A percentile compares a stretch with the other conserved stretches of the same genome.
Conservation (phyloP, 2,888 invertebrate species). For the Cephus pygmeus region DNA sequence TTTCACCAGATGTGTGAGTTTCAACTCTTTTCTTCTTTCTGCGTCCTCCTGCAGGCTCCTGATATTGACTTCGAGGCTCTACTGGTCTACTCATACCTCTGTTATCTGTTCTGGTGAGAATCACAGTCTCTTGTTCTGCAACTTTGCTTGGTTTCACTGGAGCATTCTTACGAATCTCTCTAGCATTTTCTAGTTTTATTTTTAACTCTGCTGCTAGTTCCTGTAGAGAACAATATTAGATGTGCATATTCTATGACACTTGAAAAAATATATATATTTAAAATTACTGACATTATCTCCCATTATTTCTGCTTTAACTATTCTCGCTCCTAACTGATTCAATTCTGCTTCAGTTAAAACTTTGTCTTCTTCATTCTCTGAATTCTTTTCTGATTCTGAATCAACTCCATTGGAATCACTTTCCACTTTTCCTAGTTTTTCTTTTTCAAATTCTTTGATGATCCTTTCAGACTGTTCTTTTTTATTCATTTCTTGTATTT, state of each 20-base stretch:
- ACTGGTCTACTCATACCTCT: constrained; percentile 77
- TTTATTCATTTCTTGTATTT: constrained; percentile 6
- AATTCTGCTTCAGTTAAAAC: constrained; percentile 83
- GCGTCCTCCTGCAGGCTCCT: constrained; percentile 61
- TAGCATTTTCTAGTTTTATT: constrained; percentile 78
- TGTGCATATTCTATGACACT: not conserved
- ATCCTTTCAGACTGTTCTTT: not conserved
- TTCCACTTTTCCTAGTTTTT: constrained; percentile 29
- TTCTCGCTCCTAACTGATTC: constrained; percentile 90
- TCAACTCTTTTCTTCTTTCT: constrained; percentile 71
- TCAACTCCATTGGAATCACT: constrained; percentile 17
- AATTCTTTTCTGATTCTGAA: constrained; percentile 21
- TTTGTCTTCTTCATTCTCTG: constrained; percentile 16
- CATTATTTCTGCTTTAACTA: constrained; percentile 94
- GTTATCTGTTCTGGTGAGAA: constrained; percentile 77
- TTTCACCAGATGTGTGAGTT: constrained; percentile 77
- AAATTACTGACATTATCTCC: constrained; percentile 74
- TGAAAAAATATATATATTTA: not conserved
- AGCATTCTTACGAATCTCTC: constrained; percentile 64
- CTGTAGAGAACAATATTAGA: constrained; percentile 40
- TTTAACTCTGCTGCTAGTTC: constrained; percentile 78
- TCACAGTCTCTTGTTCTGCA: constrained; percentile 68
- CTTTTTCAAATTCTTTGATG: constrained; percentile 24
- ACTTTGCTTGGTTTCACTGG: constrained; percentile 34
- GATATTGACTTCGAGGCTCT: constrained; percentile 54